Evolutionary conservation across 2,888 invertebrate species (phyloP).

Genomic region (Cephonodes hylas): DNA sequence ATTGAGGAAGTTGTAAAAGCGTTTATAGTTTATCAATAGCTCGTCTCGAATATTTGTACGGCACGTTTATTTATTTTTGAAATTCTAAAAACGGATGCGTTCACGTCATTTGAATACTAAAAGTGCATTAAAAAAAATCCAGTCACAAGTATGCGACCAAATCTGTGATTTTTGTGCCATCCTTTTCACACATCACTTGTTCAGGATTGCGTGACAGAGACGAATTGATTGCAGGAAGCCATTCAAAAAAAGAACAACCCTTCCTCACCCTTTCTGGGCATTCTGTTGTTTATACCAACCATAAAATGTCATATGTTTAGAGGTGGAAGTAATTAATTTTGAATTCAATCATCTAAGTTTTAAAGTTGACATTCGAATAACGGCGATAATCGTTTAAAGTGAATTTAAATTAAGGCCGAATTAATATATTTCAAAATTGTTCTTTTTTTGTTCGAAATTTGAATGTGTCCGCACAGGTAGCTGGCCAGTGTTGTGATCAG

Average conservation of each 20-base stretch:
- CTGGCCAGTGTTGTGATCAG: constrained; percentile 48
- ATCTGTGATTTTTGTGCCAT: constrained; percentile 40
- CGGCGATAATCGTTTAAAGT: background rate
- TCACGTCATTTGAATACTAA: constrained; percentile 76
- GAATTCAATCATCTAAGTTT: constrained; percentile 30
- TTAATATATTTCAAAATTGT: constrained; percentile 62
- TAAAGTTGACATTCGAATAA: constrained; percentile 24
- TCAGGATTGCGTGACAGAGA: constrained; percentile 49
- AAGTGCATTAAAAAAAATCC: constrained; percentile 60
- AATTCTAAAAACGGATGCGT: constrained; percentile 77
- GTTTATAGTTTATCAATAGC: constrained; percentile 67
- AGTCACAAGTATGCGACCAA: constrained; percentile 31
- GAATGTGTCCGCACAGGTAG: constrained; percentile 70
- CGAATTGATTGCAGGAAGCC: constrained; percentile 66
- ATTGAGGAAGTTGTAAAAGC: constrained; percentile 72
- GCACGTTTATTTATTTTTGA: constrained; percentile 66
- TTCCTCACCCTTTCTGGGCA: constrained; percentile 74
- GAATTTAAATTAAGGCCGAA: constrained; percentile 35
- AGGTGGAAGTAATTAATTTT: constrained; percentile 35
- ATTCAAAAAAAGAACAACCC: constrained; percentile 79
- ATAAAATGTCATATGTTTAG: constrained; percentile 49
- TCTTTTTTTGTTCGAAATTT: constrained; percentile 46
- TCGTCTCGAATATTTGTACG: constrained; percentile 37
- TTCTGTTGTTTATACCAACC: constrained; percentile 64
- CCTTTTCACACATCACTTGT: constrained; percentile 38